Evolutionary conservation across 2,113 vertebrate genomes (phyloP).

Genomic region (Neofelis nebulosa): DNA sequence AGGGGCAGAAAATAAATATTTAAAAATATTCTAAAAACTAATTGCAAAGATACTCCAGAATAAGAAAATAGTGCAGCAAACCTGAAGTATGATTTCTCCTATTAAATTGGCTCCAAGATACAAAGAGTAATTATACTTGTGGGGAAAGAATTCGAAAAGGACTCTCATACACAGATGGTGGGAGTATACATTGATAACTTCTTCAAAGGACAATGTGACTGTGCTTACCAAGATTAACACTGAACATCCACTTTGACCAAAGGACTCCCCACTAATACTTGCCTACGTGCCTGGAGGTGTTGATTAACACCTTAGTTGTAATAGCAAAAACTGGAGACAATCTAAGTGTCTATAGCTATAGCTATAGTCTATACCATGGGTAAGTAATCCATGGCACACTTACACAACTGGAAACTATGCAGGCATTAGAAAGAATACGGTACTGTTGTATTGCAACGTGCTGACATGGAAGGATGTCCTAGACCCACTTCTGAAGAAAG

Average conservation of each 20-base stretch:
- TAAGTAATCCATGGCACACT: neutral
- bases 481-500: constrained; percentile 23
- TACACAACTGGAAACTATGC: neutral
- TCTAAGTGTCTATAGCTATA: constrained; percentile 6
- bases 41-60: neutral
- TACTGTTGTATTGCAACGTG: neutral
- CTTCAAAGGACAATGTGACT: neutral
- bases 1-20: no score
- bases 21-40: neutral
- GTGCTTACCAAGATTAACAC: constrained; percentile 21
- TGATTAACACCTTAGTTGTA: neutral
- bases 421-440: constrained; percentile 15
- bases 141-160: constrained; percentile 12
- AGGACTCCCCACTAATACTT: neutral
- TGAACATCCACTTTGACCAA: neutral
- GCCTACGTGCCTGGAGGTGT: neutral
- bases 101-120: neutral
- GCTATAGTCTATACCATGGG: neutral
- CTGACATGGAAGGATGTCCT: neutral
- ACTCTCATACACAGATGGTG: neutral
- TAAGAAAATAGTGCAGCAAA: constrained; percentile 43
- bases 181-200: neutral
- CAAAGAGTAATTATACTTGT: neutral
- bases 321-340: constrained; percentile 3
- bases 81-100: constrained; percentile 9